A percentile compares a stretch with the other conserved stretches of the same genome.
Conservation (phyloP, 2,888 invertebrate species). For the Laspeyria flexula region DNA sequence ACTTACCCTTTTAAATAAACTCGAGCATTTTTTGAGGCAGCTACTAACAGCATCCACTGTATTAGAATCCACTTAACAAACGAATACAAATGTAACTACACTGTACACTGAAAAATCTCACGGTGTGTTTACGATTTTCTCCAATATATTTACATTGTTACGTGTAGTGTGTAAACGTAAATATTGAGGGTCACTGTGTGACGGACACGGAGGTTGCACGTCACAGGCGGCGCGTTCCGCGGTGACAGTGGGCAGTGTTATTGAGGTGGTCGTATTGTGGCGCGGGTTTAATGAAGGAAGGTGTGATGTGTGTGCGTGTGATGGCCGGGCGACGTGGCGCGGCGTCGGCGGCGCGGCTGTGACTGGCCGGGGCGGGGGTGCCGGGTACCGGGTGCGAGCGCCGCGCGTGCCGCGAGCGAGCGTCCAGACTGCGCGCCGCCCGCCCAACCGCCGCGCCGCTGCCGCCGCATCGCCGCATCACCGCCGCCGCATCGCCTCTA, state of each 20-base stretch:
- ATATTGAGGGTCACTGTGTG: constrained; percentile 31
- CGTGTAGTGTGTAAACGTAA: constrained; percentile 25
- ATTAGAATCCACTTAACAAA: constrained; percentile 64
- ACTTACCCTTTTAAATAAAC: constrained; percentile 54
- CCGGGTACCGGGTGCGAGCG: constrained; percentile 15
- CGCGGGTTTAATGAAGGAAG: constrained; percentile 64
- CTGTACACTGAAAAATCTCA: constrained; percentile 58
- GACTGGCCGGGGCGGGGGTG: constrained; percentile 77
- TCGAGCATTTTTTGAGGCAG: constrained; percentile 41
- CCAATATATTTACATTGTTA: constrained; percentile 47
- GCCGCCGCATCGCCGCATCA: constrained; percentile 15
- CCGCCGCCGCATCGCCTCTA: constrained; percentile 46
- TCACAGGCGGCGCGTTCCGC: constrained; percentile 40
- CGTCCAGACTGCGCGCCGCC: constrained; percentile 74
- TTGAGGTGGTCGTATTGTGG: constrained; percentile 51
- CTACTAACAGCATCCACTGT: constrained; percentile 52
- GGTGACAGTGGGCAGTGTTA: constrained; percentile 40
- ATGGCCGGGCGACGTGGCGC: constrained; percentile 59
- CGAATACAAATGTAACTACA: constrained; percentile 60
- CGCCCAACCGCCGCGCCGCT: constrained; percentile 45
- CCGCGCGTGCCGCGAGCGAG: constrained; percentile 37
- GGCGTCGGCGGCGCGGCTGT: constrained; percentile 64
- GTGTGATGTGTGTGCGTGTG: constrained; percentile 46
- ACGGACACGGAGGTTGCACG: constrained; percentile 16
- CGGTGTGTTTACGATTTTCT: constrained; percentile 56